These are phyloP conservation scores for Littorina saxatilis DNA, from an alignment of 1,140 invertebrate genomes.

Conservation along the genomic window DNA sequence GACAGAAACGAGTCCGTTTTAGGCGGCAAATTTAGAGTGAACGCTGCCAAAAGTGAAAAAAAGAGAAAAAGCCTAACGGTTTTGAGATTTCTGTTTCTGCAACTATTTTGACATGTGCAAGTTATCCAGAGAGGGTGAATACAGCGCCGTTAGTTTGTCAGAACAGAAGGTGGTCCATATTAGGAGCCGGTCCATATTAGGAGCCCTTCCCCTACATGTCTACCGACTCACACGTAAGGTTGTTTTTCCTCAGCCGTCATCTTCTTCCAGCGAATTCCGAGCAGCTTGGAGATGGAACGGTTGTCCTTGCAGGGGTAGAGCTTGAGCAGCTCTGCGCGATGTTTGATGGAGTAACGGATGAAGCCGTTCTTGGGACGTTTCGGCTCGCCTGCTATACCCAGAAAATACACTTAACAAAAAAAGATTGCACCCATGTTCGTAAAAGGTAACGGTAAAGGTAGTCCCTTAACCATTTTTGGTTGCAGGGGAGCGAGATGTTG, in stretches of 20 bases:
- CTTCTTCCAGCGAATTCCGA: slow-evolving; percentile 58
- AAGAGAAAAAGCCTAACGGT: too few relatives aligned
- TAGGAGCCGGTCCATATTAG: too few relatives aligned
- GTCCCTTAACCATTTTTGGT: not conserved
- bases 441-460: not conserved
- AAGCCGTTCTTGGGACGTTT: slow-evolving; percentile 61
- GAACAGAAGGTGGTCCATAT: too few relatives aligned
- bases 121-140: too few relatives aligned
- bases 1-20: too few relatives aligned
- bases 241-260: slow-evolving; percentile 56
- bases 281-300: slow-evolving; percentile 58
- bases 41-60: too few relatives aligned
- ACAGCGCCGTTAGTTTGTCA: too few relatives aligned
- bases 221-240: slow-evolving; percentile 55
- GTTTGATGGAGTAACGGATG: slow-evolving; percentile 58
- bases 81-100: too few relatives aligned
- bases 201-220: too few relatives aligned
- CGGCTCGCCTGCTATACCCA: slow-evolving; percentile 36
- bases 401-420: not conserved
- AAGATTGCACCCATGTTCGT: not conserved
- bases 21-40: too few relatives aligned
- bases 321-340: slow-evolving; percentile 45
- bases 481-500: not conserved
- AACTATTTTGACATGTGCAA: too few relatives aligned
- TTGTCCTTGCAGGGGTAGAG: slow-evolving; percentile 56